These are phyloP conservation scores for Desmodus rotundus DNA, from an alignment of 2,113 vertebrate genomes.

Conservation along the genomic window DNA sequence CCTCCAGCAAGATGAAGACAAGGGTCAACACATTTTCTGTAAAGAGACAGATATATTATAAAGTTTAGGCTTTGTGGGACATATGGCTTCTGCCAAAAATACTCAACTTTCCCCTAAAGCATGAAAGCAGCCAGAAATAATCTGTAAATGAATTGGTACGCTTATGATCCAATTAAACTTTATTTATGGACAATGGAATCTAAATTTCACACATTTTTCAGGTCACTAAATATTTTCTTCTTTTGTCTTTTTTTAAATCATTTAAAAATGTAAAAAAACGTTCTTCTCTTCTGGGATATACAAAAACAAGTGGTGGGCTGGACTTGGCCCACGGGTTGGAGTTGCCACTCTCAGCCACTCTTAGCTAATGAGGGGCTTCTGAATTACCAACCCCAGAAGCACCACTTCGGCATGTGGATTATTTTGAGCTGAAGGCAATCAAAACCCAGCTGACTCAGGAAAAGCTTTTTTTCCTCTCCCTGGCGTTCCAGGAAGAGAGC, in stretches of 20 bases:
- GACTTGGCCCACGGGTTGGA: neutral
- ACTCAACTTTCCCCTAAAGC: neutral
- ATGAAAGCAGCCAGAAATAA: neutral
- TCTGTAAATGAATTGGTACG: neutral
- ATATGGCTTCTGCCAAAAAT: neutral
- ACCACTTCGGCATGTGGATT: neutral
- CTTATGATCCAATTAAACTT: neutral
- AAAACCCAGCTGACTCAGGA: neutral
- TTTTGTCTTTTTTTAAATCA: neutral
- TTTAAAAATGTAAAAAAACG: neutral
- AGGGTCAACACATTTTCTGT: neutral
- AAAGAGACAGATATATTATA: neutral
- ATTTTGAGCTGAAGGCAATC: neutral
- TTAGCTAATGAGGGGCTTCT: neutral
- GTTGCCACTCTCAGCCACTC: neutral
- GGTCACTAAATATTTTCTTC: neutral
- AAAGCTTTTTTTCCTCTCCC: neutral
- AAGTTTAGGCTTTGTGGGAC: neutral
- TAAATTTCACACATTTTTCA: neutral
- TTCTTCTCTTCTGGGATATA: neutral
- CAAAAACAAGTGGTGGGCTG: neutral
- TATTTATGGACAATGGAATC: neutral
- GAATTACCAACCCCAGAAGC: neutral
- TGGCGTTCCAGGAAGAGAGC: neutral
- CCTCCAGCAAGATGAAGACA: neutral